Base-by-base conservation (phyloP, 2,113 vertebrate species). In the Colius striatus region DNA sequence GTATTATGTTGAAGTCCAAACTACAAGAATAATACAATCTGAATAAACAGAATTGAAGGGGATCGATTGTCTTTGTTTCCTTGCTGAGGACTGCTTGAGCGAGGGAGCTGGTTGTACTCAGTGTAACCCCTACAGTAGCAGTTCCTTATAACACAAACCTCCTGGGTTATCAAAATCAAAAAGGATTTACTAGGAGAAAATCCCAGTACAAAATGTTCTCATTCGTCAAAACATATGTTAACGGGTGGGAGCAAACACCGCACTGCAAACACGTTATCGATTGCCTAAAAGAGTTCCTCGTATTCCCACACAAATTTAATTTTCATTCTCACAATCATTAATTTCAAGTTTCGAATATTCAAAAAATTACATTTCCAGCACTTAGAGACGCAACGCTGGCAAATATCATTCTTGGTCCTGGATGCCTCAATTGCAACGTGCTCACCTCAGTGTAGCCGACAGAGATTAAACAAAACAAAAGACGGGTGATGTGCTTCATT, bases 11-110 rank as follows among this genome's bases (percentile, higher is more conserved):
- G 75, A 95, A 94, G 66, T 95, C 92, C 54, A 91, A 96, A 67
- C 78, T 93, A 84, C 67, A 29, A 79, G 67, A 95, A 91, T 82
- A 89, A 84, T 80, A 83, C 0, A 6, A 85, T 45, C 84, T 84
- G 87, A 97, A 97, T 97, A 98, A 98, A 97, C 5, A 60, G 73
- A 96, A 91, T 19, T 91, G 70, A 93, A 93, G 85, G 92, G 77
- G 74, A 94, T 62, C 2, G 7, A 58, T 70, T 84, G 94, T 75
- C 85, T 95, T 87, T 90, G 87, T 89, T 91, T 95, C 75, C 26
- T 92, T 95, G 61, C 72, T 81, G 65, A 74, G 68, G 73, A 76
- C 36, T 87, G 43, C 66, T 78, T 21, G n/a, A 54, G 57, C 41
- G 53, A 68, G 50, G 20, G 61, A 86, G 61, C 23, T 21, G 22